Base-by-base conservation (phyloP, 2,797 vertebrate species). In the Sardinella longiceps region DNA sequence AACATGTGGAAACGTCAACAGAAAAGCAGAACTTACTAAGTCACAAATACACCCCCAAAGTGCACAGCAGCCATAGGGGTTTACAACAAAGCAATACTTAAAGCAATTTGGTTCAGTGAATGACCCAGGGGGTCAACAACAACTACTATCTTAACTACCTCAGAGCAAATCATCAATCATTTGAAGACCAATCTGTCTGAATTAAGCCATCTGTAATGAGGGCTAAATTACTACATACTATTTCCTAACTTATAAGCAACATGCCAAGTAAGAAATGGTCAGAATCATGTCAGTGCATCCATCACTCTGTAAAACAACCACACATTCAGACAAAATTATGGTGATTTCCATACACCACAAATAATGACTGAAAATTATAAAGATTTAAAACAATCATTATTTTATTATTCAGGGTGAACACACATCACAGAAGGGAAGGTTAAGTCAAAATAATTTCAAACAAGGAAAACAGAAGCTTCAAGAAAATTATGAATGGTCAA, bases 11-110 rank as follows among this genome's bases (percentile, higher is more conserved):
- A 53, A 53, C 18, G 18, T 3, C 11, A 70, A 15, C 12, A 70
- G 28, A 28, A 70, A 12, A 70, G 28, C 20, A 82, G 39, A 7
- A 81, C 51, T 45, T 37, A 60, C 43, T 51, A 33, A 60, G 51
- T 50, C 66, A 77, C 82, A 81, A 81, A 56, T 80, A 56, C 82
- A 82, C 50, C 30, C 83, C 80, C 33, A 50, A 63, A 82, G 30
- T 23, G 48, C 81, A 51, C n/a, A 56, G 20, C 53, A 84, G 45
- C 80, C 81, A 81, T 43, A 28, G 81, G 56, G 50, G 80, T 83
- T 84, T 83, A 83, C 80, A 87, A 58, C 80, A 82, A 14, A 77
- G 33, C 37, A 43, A 7, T 1, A 3, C 37, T 23, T 1, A 43
- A 9, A 60, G n/a, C 33, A 20, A 77, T 77, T 39, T 77, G 33